Conservation (phyloP, 2,888 invertebrate species). For the Clitarchus hookeri region DNA sequence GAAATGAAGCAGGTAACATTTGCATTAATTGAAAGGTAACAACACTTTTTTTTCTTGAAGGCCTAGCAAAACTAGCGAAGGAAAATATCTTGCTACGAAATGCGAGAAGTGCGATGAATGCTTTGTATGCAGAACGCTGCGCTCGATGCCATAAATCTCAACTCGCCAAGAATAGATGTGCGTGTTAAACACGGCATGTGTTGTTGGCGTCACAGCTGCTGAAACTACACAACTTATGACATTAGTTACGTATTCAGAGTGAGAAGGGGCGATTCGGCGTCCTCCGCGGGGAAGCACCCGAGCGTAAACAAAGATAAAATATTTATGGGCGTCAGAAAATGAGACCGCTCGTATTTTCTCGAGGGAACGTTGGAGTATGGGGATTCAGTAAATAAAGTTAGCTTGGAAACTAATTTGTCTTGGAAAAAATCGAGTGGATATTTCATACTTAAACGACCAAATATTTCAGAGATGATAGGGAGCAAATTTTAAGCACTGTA, state of each 20-base stretch:
- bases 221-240: neutral
- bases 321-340: neutral
- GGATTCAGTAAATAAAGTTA: neutral
- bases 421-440: no score
- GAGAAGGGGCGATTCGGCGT: neutral
- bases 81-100: neutral
- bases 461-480: no score
- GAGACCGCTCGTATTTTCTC: conserved; percentile 2
- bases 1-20: no score
- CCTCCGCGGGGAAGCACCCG: neutral
- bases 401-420: neutral
- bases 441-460: no score
- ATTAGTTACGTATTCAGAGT: neutral
- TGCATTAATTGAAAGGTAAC: no score
- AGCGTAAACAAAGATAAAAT: neutral
- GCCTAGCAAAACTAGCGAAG: no score
- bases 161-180: neutral
- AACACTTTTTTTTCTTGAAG: no score
- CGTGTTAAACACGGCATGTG: neutral
- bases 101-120: neutral
- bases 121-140: neutral
- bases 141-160: neutral
- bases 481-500: no score
- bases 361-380: neutral
- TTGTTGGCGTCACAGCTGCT: neutral